A percentile compares a stretch with the other conserved stretches of the same genome.
These are phyloP conservation scores for Rambutsinella grinnellia DNA, from an alignment of 2,888 invertebrate genomes.

Conservation along the genomic window DNA sequence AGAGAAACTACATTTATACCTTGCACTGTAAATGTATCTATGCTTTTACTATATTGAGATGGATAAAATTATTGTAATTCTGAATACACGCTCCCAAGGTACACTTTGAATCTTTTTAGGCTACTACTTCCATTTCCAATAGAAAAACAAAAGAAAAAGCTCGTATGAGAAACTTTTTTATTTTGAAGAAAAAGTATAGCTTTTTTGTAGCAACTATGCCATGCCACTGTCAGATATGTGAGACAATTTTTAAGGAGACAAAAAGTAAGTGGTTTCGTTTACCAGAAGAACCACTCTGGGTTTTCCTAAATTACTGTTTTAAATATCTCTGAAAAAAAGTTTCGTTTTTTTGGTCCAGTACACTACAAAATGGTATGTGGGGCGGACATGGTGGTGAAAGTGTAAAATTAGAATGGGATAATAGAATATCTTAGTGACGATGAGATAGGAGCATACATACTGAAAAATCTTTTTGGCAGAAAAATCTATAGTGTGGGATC, in stretches of 20 bases:
- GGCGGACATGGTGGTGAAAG: background rate
- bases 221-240: background rate
- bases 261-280: slow-evolving; percentile 18
- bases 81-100: background rate
- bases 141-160: background rate
- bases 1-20: too few relatives aligned
- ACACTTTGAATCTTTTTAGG: background rate
- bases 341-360: background rate
- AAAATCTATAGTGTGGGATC: too few relatives aligned
- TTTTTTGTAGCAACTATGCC: too few relatives aligned
- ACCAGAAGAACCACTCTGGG: slow-evolving; percentile 7
- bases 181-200: too few relatives aligned
- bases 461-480: too few relatives aligned
- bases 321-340: slow-evolving; percentile 6
- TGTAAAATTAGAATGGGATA: slow-evolving; percentile 2
- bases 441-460: too few relatives aligned
- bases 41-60: background rate
- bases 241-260: slow-evolving; percentile 9
- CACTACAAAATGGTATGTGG: background rate
- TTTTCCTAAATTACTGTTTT: slow-evolving; percentile 36
- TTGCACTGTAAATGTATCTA: too few relatives aligned
- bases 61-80: background rate
- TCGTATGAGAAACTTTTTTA: too few relatives aligned
- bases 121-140: background rate
- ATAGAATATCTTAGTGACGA: too few relatives aligned